phyloP scores from a whole-genome alignment of 2,888 invertebrate species.

The Brachylomia viminalis region DNA sequence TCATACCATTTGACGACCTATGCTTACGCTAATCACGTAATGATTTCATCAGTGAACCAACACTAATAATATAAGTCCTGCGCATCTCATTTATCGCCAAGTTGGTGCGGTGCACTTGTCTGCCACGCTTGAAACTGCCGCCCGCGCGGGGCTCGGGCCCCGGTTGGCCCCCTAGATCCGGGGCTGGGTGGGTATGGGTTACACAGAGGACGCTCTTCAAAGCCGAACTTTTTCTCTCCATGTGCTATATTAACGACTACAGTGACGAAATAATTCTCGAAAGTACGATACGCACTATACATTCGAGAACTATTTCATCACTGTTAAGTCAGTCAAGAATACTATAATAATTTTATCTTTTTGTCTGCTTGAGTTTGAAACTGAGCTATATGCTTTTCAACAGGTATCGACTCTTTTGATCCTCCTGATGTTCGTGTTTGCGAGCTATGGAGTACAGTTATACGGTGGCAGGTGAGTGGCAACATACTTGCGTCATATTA shows the following conservation, averaged over 20 bases:
- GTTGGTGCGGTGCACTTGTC: too few species aligned
- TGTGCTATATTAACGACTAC: background rate
- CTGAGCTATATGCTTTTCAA: constrained; percentile 36
- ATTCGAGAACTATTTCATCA: background rate
- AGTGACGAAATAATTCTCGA: background rate
- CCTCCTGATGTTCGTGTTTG: constrained; percentile 99
- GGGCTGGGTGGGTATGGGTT: too few species aligned
- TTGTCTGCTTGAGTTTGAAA: background rate
- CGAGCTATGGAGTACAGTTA: constrained; percentile 99
- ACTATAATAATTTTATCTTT: background rate
- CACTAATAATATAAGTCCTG: too few species aligned
- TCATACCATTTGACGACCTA: too few species aligned
- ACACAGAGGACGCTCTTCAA: background rate
- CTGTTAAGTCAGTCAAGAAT: background rate
- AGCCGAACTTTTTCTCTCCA: background rate
- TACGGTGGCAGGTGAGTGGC: constrained; percentile 95
- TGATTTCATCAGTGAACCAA: too few species aligned
- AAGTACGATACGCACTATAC: background rate
- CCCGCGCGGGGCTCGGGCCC: too few species aligned
- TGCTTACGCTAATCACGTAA: too few species aligned
- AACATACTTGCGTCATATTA: background rate
- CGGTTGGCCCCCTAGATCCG: too few species aligned
- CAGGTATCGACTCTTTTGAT: constrained; percentile 98
- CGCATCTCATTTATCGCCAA: too few species aligned
- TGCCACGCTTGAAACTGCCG: too few species aligned